Evolutionary conservation across 1,140 invertebrate genomes (phyloP), one percentile per base, ranked within the genome.

Genomic region (Heliconius hermathena): DNA sequence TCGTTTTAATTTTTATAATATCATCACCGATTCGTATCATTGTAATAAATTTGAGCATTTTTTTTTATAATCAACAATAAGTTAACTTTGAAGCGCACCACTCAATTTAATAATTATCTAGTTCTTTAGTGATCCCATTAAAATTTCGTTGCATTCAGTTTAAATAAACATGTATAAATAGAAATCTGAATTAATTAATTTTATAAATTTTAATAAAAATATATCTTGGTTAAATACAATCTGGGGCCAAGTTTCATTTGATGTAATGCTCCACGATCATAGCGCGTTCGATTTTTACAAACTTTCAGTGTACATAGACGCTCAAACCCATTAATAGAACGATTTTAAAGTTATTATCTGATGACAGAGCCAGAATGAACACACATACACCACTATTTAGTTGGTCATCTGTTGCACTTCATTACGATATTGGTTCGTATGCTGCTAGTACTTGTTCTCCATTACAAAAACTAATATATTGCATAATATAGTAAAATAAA

Each of bases 221-320:
- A 76, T 66, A 38, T 76, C 20, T 76, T 60, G 57, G 74, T 36
- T 76, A 76, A 76, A 76, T 76, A 76, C 57, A 22, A 76, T 71
- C 11, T 71, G 70, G 57, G 60, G 76, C 66, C 70, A 71, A 77
- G 76, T 77, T 72, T 77, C 76, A 77, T 77, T 77, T 77, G 76
- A 71, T 13, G 18, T 38, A 52, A 77, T 77, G 76, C 66, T 77
- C 76, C 38, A 72, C 66, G 76, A 18, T 33, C n/a, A 3, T 22
- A 33, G 22, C 18, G 29, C 26, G 18, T 71, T 26, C 52, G 18
- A 38, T 77, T 26, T 71, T 22, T 54, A 77, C 76, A 49, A 26
- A 54, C 18, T 13, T 71, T 38, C 76, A 38, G 76, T 72, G 52
- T 66, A 77, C 26, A 52, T 52, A 54, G 26, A 77, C 70, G n/a